Base-by-base conservation (phyloP, 2,797 vertebrate species). In the Garrulus glandarius region DNA sequence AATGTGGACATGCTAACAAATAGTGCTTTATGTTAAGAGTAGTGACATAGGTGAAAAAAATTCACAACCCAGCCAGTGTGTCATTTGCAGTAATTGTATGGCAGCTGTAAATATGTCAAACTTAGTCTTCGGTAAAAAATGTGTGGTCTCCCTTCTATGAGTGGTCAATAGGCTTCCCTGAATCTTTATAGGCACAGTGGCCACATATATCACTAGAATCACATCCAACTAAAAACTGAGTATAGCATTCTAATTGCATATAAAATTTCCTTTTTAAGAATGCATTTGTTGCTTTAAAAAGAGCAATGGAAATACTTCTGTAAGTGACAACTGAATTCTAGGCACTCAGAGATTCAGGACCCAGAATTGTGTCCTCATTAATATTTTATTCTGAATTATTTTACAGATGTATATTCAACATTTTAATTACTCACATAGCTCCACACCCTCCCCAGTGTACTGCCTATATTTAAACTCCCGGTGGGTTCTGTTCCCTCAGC, bases 371-470 rank as follows among this genome's bases (percentile, higher is more conserved):
- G 20, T 20, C 15, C 39, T 82, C 32, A 43, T 55, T 46, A 88
- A 55, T 53, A 71, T 86, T 91, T 91, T 59, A 37, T 68, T 52
- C 2, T 26, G 21, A 76, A 69, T 86, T 92, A 75, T 90, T 84
- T 89, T 63, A 56, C 39, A 84, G 17, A 61, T 76, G 34, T 76
- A 90, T 81, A 88, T 72, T 81, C 67, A 76, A 44, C 7, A 80
- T 71, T 93, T 91, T 86, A 86, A 95, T 94, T 88, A 91, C 43
- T 86, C 44, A 52, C 34, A 78, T 50, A 71, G 37, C 22, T 84
- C 24, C n/a, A 57, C 68, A 81, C 11, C 3, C 22, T 91, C 82
- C 46, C 46, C 23, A 61, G 15, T 67, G 63, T 34, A 65, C 27
- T 61, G 43, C 16, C 41, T 91, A 47, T 69, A 57, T 89, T 91